phyloP scores from a whole-genome alignment of 1,140 invertebrate genomes.

The Drosophila ficusphila region DNA sequence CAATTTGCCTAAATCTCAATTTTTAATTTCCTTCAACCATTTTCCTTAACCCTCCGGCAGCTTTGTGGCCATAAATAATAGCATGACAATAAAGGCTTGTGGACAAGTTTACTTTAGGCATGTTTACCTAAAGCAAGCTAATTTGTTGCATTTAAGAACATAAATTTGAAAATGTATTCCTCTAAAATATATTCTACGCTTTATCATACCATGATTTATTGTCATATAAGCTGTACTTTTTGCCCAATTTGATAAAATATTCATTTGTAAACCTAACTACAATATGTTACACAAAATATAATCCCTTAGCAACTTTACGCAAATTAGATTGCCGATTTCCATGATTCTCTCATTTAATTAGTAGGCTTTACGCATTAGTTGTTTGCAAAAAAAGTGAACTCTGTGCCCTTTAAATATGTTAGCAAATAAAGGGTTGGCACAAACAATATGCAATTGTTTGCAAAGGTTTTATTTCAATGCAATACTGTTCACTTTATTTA shows the following conservation, averaged over 20 bases:
- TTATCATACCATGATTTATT: too few species aligned
- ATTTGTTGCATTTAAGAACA: too few species aligned
- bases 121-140: too few species aligned
- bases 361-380: conserved; percentile 14
- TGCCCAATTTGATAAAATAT: too few species aligned
- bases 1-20: conserved; percentile 36
- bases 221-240: too few species aligned
- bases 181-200: too few species aligned
- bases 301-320: background rate
- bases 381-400: conserved; percentile 1
- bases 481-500: background rate
- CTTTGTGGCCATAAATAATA: conserved; percentile 2
- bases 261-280: too few species aligned
- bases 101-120: background rate
- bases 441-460: conserved; percentile 1
- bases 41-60: background rate
- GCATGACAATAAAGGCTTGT: conserved; percentile 2
- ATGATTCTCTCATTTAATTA: background rate
- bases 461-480: background rate
- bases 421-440: background rate
- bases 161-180: too few species aligned
- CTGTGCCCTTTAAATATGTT: background rate
- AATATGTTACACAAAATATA: background rate
- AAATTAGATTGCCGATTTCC: conserved; percentile 3
- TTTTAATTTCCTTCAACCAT: conserved; percentile 12